Conservation (phyloP, 1,140 invertebrate species). For the Drosophila tristis region DNA sequence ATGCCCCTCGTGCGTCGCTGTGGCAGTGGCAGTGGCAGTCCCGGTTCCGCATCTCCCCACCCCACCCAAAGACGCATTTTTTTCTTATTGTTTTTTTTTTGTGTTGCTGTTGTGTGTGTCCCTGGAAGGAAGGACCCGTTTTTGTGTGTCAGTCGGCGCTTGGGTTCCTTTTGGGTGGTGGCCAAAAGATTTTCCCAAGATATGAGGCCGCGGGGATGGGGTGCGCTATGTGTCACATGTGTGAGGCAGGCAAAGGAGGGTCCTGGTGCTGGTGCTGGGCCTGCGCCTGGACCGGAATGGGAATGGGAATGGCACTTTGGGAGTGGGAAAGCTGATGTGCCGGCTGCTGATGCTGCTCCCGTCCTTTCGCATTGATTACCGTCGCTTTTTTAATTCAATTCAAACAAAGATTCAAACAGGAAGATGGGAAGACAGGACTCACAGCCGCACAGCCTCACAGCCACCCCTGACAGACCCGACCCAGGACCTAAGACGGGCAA, state of each 20-base stretch:
- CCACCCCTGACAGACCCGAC: neutral
- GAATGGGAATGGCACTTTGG: conserved; percentile 28
- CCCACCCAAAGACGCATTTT: conserved; percentile 8
- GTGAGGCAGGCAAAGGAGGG: conserved; percentile 65
- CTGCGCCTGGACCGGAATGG: conserved; percentile 44
- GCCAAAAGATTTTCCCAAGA: conserved; percentile 83
- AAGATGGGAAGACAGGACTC: conserved; percentile 36
- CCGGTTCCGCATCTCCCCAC: conserved; percentile 9
- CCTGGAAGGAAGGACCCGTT: neutral
- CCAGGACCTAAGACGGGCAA: conserved; percentile 63
- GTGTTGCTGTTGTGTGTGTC: neutral
- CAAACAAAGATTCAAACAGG: conserved; percentile 72
- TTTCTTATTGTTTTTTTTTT: conserved; percentile 61
- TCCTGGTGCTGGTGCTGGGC: conserved; percentile 47
- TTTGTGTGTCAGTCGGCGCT: conserved; percentile 17
- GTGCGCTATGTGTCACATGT: conserved; percentile 65
- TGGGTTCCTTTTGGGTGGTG: conserved; percentile 64
- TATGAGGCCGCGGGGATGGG: conserved; percentile 47
- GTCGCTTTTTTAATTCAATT: conserved; percentile 82
- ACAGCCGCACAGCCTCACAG: conserved; percentile 11
- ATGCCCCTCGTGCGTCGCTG: conserved; percentile 66
- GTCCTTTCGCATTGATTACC: conserved; percentile 76
- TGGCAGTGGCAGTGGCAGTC: conserved; percentile 1
- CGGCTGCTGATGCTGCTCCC: conserved; percentile 49
- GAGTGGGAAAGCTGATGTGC: conserved; percentile 26